Evolutionary conservation across 2,113 vertebrate genomes (phyloP).

Genomic region (Nannospalax galili): DNA sequence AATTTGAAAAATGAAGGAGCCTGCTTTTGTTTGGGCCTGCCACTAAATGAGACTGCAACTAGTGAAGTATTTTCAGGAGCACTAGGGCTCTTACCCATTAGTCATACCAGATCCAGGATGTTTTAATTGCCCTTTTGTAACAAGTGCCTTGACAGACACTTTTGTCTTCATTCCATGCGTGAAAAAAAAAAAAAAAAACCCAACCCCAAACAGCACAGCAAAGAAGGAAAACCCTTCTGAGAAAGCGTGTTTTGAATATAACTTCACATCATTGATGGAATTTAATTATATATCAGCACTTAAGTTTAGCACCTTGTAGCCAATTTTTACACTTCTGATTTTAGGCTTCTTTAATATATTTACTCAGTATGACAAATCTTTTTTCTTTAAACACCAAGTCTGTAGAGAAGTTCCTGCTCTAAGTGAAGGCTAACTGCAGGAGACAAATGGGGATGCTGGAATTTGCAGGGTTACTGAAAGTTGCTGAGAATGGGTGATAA

Average conservation of each 20-base stretch:
- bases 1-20: constrained; percentile 63
- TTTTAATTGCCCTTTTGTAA: constrained; percentile 76
- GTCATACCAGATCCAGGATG: constrained; percentile 51
- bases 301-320: constrained; percentile 79
- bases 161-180: constrained; percentile 64
- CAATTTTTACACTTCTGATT: constrained; percentile 74
- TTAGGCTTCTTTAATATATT: constrained; percentile 64
- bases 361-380: constrained; percentile 63
- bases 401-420: neutral
- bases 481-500: neutral
- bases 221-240: constrained; percentile 70
- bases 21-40: constrained; percentile 67
- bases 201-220: constrained; percentile 51
- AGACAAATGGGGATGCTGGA: neutral
- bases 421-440: neutral
- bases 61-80: constrained; percentile 67
- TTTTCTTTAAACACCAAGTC: constrained; percentile 33
- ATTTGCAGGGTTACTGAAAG: neutral
- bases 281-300: constrained; percentile 80
- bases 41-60: constrained; percentile 69
- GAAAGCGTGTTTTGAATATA: constrained; percentile 80
- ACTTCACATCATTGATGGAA: constrained; percentile 67
- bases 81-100: constrained; percentile 55
- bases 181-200: neutral
- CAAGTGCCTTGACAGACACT: constrained; percentile 67